Evolutionary conservation across 23 tunicate genomes (phyloP).

Genomic region (Trididemnum miniatum): DNA sequence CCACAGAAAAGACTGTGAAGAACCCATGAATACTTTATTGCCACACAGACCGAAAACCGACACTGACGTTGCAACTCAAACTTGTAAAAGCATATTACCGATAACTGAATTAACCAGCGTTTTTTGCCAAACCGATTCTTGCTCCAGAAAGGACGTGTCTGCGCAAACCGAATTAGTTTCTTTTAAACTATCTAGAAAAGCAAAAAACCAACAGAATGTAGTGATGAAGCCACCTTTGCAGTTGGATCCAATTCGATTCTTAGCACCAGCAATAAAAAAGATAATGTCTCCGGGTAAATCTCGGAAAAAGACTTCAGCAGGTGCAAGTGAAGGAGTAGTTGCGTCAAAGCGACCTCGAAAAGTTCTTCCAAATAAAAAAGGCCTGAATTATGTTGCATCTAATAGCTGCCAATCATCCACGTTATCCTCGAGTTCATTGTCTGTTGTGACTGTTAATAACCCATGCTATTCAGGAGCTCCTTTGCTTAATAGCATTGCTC

Average conservation of each 20-base stretch:
- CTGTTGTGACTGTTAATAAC: background rate
- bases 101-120: background rate
- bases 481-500: background rate
- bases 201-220: no score
- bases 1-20: no score
- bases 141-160: background rate
- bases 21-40: no score
- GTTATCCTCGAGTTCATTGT: background rate
- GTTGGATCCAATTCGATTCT: background rate
- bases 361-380: background rate
- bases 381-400: background rate
- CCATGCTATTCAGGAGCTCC: background rate
- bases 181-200: background rate
- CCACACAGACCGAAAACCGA: no score
- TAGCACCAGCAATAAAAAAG: background rate
- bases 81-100: no score
- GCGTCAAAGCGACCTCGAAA: slow-evolving; percentile 5
- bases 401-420: background rate
- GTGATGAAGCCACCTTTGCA: no score
- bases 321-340: background rate
- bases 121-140: background rate
- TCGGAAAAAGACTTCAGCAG: background rate
- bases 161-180: background rate
- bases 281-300: background rate
- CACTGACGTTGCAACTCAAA: no score